A percentile compares a stretch with the other conserved stretches of the same genome.
These are phyloP conservation scores for Epicampocera succincta DNA, from an alignment of 2,888 invertebrate species.

Conservation along the genomic window DNA sequence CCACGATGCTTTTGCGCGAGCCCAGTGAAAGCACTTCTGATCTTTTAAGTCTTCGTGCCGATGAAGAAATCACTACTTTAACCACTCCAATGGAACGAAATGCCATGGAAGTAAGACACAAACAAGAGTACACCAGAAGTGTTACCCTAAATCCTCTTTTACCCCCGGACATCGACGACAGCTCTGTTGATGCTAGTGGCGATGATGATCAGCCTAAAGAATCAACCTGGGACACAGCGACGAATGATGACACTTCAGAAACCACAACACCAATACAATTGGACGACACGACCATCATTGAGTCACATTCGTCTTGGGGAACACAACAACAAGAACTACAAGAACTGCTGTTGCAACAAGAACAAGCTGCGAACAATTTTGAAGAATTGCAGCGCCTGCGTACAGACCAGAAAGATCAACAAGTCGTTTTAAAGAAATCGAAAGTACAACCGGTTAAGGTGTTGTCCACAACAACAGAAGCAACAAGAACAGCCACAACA, in stretches of 20 bases:
- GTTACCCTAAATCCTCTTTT: constrained; percentile 40
- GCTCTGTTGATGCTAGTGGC: constrained; percentile 13
- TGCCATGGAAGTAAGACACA: constrained; percentile 9
- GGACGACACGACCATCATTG: constrained; percentile 71
- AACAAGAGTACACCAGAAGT: constrained; percentile 54
- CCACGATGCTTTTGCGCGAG: constrained; percentile 19
- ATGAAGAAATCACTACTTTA: constrained; percentile 64
- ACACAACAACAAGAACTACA: constrained; percentile 25
- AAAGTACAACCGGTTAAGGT: constrained; percentile 79
- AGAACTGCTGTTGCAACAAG: constrained; percentile 50
- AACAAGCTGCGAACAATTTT: constrained; percentile 51
- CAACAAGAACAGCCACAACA: constrained; percentile 25
- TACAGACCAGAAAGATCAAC: constrained; percentile 70
- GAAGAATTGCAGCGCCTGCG: constrained; percentile 64
- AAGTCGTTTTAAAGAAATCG: constrained; percentile 75
- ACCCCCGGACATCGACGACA: constrained; percentile 52
- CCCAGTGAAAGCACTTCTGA: constrained; percentile 17
- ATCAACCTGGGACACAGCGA: constrained; percentile 67
- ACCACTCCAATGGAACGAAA: constrained; percentile 29
- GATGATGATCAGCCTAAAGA: constrained; percentile 33
- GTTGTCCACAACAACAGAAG: constrained; percentile 52
- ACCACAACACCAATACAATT: constrained; percentile 67
- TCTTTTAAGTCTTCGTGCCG: neutral
- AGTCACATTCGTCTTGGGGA: constrained; percentile 37
- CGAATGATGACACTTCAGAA: constrained; percentile 57